A percentile compares a stretch with the other conserved stretches of the same genome.
Evolutionary conservation across 2,113 vertebrate genomes (phyloP).

Genomic region (Hiodon tergisus): DNA sequence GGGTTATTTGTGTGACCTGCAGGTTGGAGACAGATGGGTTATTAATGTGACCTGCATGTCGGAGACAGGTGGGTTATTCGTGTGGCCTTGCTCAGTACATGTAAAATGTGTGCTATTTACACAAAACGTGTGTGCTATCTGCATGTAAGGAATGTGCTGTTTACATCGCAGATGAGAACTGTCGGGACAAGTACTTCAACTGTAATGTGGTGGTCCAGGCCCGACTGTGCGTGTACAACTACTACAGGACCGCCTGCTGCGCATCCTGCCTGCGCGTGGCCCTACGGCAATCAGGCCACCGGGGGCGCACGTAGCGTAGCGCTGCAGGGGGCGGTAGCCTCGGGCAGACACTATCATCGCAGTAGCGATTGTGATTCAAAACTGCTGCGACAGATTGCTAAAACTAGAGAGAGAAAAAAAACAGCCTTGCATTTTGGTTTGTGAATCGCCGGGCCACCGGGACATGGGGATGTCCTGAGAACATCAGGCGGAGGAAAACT

Average conservation of each 20-base stretch:
- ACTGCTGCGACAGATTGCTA: too few species aligned
- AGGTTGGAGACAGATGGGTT: too few species aligned
- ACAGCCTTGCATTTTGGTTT: not conserved
- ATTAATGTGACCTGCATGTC: too few species aligned
- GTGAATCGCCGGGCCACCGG: not conserved
- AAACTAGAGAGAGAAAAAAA: too few species aligned
- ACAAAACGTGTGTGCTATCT: not conserved
- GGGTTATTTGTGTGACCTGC: not conserved
- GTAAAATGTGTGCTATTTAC: too few species aligned
- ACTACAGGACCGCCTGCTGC: constrained; percentile 87
- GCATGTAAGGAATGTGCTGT: constrained; percentile 8
- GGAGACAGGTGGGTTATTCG: too few species aligned
- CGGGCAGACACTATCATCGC: constrained; percentile 24
- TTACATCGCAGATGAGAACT: constrained; percentile 77
- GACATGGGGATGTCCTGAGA: constrained; percentile 20
- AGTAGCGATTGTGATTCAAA: not conserved
- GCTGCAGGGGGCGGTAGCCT: constrained; percentile 11
- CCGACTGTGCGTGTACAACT: constrained; percentile 89
- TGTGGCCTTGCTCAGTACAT: too few species aligned
- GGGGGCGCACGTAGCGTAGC: constrained; percentile 71
- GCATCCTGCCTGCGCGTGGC: constrained; percentile 76
- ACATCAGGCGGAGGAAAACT: too few species aligned
- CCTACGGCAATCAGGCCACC: constrained; percentile 59
- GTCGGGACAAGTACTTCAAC: constrained; percentile 90
- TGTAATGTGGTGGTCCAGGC: constrained; percentile 97